phyloP scores from a whole-genome alignment of 2,797 vertebrate genomes.

The Pitangus sulphuratus region DNA sequence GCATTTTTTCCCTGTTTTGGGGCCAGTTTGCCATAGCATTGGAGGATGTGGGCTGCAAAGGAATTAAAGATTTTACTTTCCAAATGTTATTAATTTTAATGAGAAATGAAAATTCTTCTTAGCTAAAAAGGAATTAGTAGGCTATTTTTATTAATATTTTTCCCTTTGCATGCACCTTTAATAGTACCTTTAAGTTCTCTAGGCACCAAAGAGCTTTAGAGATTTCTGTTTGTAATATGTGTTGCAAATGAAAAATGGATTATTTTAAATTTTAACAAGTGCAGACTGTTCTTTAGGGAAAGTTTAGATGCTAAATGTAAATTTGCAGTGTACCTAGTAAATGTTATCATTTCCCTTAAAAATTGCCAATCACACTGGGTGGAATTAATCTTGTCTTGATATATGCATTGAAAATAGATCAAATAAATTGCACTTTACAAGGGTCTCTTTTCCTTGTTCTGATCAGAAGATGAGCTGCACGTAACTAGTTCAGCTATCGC shows the following conservation, averaged over 20 bases:
- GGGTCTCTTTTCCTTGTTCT: not conserved
- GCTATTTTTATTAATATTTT: not conserved
- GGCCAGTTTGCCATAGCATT: not conserved
- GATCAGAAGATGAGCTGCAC: not conserved
- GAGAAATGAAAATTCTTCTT: not conserved
- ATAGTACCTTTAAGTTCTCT: not conserved
- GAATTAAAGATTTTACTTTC: not conserved
- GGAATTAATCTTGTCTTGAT: not conserved
- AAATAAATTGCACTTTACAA: not conserved
- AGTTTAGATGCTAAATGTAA: not conserved
- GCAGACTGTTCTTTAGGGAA: not conserved
- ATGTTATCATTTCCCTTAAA: not conserved
- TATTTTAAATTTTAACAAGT: not conserved
- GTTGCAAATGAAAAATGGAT: not conserved
- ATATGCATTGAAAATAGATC: not conserved
- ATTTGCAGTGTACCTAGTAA: not conserved
- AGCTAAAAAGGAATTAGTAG: not conserved
- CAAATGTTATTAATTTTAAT: not conserved
- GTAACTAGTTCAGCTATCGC: not conserved
- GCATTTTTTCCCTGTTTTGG: not conserved
- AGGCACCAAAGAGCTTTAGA: not conserved
- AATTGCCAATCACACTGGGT: fast-evolving
- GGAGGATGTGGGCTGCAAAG: not conserved
- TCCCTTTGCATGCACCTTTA: not conserved
- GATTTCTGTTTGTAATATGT: not conserved